A percentile compares a stretch with the other conserved stretches of the same genome.
These are phyloP conservation scores for Sebastes hubbsi DNA, from an alignment of 2,797 vertebrate species.

Conservation along the genomic window DNA sequence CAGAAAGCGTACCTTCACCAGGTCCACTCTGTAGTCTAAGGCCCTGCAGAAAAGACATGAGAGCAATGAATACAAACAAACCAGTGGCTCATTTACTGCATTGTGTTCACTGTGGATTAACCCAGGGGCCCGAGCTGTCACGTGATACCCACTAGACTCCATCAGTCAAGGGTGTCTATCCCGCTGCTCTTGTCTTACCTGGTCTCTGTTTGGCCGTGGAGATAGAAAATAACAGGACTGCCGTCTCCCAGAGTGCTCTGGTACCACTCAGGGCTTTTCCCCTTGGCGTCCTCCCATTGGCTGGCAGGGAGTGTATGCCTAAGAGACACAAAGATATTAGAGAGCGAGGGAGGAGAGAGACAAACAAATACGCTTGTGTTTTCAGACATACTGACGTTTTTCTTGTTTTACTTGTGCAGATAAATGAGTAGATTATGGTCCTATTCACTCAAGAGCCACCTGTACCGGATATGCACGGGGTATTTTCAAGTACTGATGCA, in stretches of 20 bases:
- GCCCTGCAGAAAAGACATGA: constrained; percentile 80
- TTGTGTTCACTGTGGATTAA: background rate
- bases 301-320: constrained; percentile 86
- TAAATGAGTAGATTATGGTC: constrained; percentile 12
- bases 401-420: constrained; percentile 35
- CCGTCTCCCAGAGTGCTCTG: constrained; percentile 78
- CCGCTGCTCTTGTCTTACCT: constrained; percentile 77
- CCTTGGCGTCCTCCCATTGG: constrained; percentile 77
- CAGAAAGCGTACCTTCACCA: constrained; percentile 81
- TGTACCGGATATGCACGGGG: background rate
- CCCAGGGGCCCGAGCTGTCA: background rate
- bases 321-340: constrained; percentile 20
- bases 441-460: constrained; percentile 15
- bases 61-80: constrained; percentile 36
- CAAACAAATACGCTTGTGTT: constrained; percentile 20
- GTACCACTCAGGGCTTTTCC: constrained; percentile 81
- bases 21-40: constrained; percentile 78
- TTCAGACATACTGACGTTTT: background rate
- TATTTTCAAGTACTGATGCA: background rate
- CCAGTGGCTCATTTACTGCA: constrained; percentile 6
- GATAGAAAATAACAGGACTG: constrained; percentile 84
- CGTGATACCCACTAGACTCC: constrained; percentile 58
- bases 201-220: constrained; percentile 85
- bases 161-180: constrained; percentile 63
- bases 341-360: background rate